phyloP scores from a whole-genome alignment of 2,888 invertebrate species.

The Tenthredo amoena region DNA sequence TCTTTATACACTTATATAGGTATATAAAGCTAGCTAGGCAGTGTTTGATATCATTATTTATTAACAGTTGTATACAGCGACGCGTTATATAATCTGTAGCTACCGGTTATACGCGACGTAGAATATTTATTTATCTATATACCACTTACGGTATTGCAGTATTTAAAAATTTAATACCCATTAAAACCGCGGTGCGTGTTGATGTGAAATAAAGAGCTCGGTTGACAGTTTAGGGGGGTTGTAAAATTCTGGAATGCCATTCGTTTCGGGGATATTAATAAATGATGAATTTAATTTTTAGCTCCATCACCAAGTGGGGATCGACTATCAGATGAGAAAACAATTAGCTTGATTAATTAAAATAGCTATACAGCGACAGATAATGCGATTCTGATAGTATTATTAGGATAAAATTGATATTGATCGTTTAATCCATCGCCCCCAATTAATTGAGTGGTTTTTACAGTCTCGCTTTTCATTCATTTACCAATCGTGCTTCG shows the following conservation, averaged over 20 bases:
- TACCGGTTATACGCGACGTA: not conserved
- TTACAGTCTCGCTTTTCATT: not conserved
- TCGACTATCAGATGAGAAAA: not conserved
- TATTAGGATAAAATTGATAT: constrained; percentile 20
- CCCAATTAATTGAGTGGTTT: not conserved
- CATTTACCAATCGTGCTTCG: not conserved
- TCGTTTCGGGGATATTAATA: not conserved
- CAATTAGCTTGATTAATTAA: constrained; percentile 40
- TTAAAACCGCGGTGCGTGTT: not conserved
- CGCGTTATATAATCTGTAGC: not conserved
- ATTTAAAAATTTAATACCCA: constrained; percentile 16
- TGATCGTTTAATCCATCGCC: not conserved
- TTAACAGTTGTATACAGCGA: not conserved
- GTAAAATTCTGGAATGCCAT: constrained; percentile 10
- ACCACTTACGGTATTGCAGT: not conserved
- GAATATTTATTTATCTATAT: not conserved
- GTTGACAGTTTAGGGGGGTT: constrained; percentile 23
- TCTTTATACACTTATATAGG: not conserved
- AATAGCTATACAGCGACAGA: not conserved
- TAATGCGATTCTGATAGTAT: not conserved
- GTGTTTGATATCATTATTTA: constrained; percentile 21
- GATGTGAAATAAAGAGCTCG: not conserved
- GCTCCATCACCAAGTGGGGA: not conserved
- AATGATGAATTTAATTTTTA: not conserved
- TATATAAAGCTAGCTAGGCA: not conserved